Conservation (phyloP, 2,113 vertebrate species). For the Rousettus leschenaultii region DNA sequence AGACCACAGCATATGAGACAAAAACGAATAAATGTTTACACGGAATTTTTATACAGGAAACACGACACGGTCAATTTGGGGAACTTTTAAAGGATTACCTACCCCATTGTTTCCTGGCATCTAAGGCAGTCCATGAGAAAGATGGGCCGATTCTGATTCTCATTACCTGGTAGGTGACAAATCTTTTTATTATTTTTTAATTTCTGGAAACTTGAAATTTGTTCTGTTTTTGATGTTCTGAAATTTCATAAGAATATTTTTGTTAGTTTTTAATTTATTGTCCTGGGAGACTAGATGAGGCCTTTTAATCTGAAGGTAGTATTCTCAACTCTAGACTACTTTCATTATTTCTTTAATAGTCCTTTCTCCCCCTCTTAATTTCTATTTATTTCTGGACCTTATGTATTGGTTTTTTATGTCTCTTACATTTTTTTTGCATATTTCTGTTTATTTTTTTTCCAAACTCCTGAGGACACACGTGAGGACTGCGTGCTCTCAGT, state of each 20-base stretch:
- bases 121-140: background rate
- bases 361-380: background rate
- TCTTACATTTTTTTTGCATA: background rate
- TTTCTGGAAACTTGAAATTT: background rate
- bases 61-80: background rate
- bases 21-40: background rate
- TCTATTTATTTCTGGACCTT: background rate
- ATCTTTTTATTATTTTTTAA: background rate
- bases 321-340: background rate
- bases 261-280: background rate
- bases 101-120: background rate
- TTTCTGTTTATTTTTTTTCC: background rate
- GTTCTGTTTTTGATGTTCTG: background rate
- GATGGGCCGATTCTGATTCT: background rate
- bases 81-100: background rate
- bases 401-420: background rate
- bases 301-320: background rate
- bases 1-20: background rate
- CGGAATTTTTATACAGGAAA: background rate
- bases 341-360: background rate
- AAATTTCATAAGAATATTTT: background rate
- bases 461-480: background rate
- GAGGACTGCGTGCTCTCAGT: background rate
- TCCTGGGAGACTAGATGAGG: background rate
- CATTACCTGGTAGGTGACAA: background rate